Evolutionary conservation across 2,797 vertebrate genomes (phyloP).

Genomic region (Myotis vivesi): DNA sequence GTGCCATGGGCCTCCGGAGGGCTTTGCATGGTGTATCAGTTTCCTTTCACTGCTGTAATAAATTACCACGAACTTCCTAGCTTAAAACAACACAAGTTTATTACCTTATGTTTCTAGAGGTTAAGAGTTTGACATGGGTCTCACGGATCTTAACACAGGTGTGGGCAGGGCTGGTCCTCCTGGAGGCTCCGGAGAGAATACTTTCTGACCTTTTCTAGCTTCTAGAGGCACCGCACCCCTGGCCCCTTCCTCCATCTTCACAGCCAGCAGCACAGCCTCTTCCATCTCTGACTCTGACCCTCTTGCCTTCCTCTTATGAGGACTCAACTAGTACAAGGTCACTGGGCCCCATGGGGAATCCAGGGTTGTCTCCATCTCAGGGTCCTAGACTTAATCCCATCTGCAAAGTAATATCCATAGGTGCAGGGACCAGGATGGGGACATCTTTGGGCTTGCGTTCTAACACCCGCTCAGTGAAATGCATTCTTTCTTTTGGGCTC

Average conservation of each 20-base stretch:
- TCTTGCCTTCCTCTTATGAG: background rate
- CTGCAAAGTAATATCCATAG: background rate
- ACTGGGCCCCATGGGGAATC: accelerated
- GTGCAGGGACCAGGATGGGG: background rate
- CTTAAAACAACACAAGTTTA: background rate
- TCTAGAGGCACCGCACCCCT: accelerated
- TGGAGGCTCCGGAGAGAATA: accelerated
- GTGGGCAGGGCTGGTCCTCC: background rate
- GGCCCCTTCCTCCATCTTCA: background rate
- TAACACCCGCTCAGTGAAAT: background rate
- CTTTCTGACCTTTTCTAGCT: background rate
- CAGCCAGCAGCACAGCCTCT: accelerated
- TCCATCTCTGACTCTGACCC: background rate
- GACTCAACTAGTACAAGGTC: background rate
- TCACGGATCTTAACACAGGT: background rate
- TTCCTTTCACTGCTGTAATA: background rate
- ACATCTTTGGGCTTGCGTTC: background rate
- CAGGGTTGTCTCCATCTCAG: background rate
- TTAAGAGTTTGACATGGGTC: background rate
- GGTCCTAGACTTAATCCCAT: background rate
- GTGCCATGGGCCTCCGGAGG: accelerated
- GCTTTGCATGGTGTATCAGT: accelerated
- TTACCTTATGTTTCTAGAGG: background rate
- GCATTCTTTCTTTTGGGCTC: background rate
- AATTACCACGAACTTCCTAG: background rate